A percentile compares a stretch with the other conserved stretches of the same genome.
These are phyloP conservation scores for Sphaerodactylus townsendi DNA, from an alignment of 2,113 vertebrate genomes.

Conservation along the genomic window DNA sequence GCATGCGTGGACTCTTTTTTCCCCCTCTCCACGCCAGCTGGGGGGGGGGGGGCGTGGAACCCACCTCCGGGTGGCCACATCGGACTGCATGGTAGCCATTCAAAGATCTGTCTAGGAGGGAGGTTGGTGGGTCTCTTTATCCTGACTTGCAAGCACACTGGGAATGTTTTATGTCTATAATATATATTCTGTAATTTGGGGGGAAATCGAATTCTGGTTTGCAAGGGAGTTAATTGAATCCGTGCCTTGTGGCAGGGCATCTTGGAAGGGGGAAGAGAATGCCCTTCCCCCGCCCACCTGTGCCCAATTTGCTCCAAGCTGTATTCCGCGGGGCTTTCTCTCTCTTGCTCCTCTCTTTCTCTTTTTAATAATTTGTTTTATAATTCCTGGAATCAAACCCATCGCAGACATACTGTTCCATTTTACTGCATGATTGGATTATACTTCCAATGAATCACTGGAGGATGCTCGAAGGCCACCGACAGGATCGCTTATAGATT, in stretches of 20 bases:
- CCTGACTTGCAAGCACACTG: slow-evolving; percentile 65
- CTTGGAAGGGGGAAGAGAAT: slow-evolving; percentile 63
- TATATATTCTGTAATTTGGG: slow-evolving; percentile 63
- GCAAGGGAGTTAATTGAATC: slow-evolving; percentile 75
- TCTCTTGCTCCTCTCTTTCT: slow-evolving; percentile 62
- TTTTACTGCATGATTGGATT: slow-evolving; percentile 99
- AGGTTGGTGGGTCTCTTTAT: slow-evolving; percentile 59
- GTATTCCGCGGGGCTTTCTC: slow-evolving; percentile 68
- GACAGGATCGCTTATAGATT: slow-evolving; percentile 75
- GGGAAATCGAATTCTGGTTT: slow-evolving; percentile 73
- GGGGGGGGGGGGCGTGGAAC: neutral
- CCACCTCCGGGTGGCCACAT: slow-evolving; percentile 37
- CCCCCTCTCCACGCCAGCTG: neutral
- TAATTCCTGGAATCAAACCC: slow-evolving; percentile 96
- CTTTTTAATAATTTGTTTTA: slow-evolving; percentile 92
- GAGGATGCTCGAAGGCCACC: slow-evolving; percentile 89
- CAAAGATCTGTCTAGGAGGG: slow-evolving; percentile 43
- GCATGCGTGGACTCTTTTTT: neutral
- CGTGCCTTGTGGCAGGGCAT: slow-evolving; percentile 75
- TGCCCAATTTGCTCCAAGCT: slow-evolving; percentile 92
- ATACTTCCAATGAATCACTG: slow-evolving; percentile 98
- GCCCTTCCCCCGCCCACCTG: slow-evolving; percentile 84
- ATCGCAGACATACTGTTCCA: slow-evolving; percentile 86
- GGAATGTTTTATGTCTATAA: slow-evolving; percentile 60
- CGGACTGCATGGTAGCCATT: slow-evolving; percentile 70